Base-by-base conservation (phyloP, 2,888 invertebrate genomes). In the Protodeltote pygarga region DNA sequence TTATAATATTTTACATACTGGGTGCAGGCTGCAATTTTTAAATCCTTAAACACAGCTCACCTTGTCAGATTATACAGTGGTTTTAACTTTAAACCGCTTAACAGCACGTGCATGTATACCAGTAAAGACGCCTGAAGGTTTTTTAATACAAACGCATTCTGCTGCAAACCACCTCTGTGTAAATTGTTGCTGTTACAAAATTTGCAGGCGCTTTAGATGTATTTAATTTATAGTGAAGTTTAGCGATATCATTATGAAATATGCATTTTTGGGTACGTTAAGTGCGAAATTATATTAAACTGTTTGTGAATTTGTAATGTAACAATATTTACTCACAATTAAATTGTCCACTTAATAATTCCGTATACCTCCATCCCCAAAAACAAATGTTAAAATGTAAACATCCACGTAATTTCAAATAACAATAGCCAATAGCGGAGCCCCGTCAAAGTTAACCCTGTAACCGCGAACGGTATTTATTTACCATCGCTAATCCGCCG, bases 401-500 rank as follows among this genome's bases (percentile, higher is more conserved):
- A 66, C 44, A 52, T 24, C 16, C 24, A 10, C 41, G 41, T 64
- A 49, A 64, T 65, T 57, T 45, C 50, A 37, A 44, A 48, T 45
- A 65, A 67, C 55, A 67, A 68, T 65, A 63, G 47, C 33, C 49
- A 38, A 57, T 62, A 53, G 32, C 53, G 34, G 41, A 54, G 52
- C 32, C 21, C 40, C 48, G 59, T 53, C 63, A 46, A 61, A 68
- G 62, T 60, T 53, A 61, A 65, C 54, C 66, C 44, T 49, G 44
- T 39, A 35, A 48, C 57, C 49, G 37, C 51, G 31, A 17, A 19
- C 40, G 38, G 46, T 75, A 75, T 78, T 74, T 69, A 65, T 73
- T 72, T 57, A 48, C 53, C 67, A 58, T 54, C 42, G 62, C 57
- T 78, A 76, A 79, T 76, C 78, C 73, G 49, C 49, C 68, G 52